These are phyloP conservation scores for Setipinna tenuifilis DNA, from an alignment of 2,797 vertebrate species.

Conservation along the genomic window DNA sequence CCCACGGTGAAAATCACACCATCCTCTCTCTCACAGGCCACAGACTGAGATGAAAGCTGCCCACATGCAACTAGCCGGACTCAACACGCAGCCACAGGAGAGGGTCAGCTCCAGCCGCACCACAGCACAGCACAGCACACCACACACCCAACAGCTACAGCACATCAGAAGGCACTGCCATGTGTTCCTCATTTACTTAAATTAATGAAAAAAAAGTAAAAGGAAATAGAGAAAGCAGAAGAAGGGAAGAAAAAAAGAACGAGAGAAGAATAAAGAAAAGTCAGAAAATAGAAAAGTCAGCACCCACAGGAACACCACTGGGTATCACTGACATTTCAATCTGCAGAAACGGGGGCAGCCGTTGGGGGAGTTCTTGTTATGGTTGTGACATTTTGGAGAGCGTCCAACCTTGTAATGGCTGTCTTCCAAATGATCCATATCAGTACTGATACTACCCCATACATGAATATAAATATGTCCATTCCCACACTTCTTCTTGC, in stretches of 20 bases:
- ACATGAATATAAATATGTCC: constrained; percentile 47
- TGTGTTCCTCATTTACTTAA: constrained; percentile 11
- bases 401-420: constrained; percentile 21
- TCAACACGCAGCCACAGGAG: neutral
- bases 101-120: neutral
- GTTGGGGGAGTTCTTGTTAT: constrained; percentile 7
- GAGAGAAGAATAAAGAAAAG: neutral
- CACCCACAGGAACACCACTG: neutral
- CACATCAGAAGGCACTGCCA: neutral
- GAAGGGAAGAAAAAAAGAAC: neutral
- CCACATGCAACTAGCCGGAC: neutral
- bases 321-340: constrained; percentile 10
- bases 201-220: neutral
- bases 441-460: constrained; percentile 17
- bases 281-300: constrained; percentile 13
- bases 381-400: constrained; percentile 21
- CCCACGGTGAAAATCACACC: constrained; percentile 21
- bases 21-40: constrained; percentile 58
- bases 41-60: constrained; percentile 35
- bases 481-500: constrained; percentile 56
- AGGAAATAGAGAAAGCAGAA: neutral
- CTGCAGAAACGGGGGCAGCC: neutral
- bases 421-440: constrained; percentile 15
- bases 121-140: constrained; percentile 27
- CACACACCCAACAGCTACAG: neutral